A percentile compares a stretch with the other conserved stretches of the same genome.
Conservation (phyloP, 2,797 vertebrate genomes). For the Alcedo quadribrachys region DNA sequence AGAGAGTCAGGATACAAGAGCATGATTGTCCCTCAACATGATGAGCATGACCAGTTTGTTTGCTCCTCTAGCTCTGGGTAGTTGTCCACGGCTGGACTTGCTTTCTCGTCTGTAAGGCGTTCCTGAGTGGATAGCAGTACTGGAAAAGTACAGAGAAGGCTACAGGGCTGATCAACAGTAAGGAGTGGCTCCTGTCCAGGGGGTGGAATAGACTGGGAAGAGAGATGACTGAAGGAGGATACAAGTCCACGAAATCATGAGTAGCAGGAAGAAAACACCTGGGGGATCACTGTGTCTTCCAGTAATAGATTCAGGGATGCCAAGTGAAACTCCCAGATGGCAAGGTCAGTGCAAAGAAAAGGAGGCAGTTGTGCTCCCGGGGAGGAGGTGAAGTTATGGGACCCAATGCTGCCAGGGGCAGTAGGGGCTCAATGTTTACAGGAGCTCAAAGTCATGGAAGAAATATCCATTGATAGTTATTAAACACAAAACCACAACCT, state of each 20-base stretch:
- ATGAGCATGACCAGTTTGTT: not conserved
- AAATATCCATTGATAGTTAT: conserved; percentile 63
- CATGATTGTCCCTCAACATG: not conserved
- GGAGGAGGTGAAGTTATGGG: conserved; percentile 10
- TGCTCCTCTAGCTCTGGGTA: not conserved
- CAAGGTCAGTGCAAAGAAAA: conserved; percentile 40
- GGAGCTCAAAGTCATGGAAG: not conserved
- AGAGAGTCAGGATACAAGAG: not conserved
- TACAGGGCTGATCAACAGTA: not conserved
- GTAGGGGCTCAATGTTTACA: conserved; percentile 34
- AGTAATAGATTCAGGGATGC: not conserved
- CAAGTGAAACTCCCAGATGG: conserved; percentile 20
- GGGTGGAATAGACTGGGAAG: not conserved
- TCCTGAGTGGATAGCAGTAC: not conserved
- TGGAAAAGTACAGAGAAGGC: not conserved
- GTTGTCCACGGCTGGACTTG: not conserved
- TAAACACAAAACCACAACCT: conserved; percentile 43
- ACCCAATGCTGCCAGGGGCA: not conserved
- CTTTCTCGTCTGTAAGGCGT: not conserved
- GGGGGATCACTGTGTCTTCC: not conserved
- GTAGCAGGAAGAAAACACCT: not conserved
- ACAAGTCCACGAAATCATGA: not conserved
- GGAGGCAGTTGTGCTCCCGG: conserved; percentile 20
- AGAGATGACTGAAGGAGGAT: not conserved
- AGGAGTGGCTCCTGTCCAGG: not conserved